Percentiles rank a stretch among this genome's conserved stretches.
These are phyloP conservation scores for Cariama cristata DNA, from an alignment of 2,113 vertebrate genomes.

Conservation along the genomic window DNA sequence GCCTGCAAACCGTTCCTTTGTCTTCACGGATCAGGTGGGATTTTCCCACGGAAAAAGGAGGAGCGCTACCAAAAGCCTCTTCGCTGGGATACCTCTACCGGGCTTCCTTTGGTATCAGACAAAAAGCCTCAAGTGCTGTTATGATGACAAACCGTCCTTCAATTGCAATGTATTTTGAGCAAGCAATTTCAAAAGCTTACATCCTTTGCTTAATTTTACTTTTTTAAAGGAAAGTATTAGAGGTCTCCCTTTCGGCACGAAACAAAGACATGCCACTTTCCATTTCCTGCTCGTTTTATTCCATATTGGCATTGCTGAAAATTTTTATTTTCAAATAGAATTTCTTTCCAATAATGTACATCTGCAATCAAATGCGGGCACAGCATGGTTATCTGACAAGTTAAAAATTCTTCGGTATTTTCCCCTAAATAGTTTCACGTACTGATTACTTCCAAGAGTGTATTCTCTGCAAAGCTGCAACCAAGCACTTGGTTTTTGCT, in stretches of 20 bases:
- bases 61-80: not conserved
- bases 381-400: not conserved
- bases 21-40: not conserved
- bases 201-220: not conserved
- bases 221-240: not conserved
- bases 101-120: not conserved
- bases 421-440: not conserved
- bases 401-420: not conserved
- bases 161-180: accelerated
- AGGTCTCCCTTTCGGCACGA: not conserved
- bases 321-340: not conserved
- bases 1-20: not conserved
- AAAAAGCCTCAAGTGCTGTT: accelerated
- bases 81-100: not conserved
- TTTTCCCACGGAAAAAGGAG: not conserved
- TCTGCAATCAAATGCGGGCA: not conserved
- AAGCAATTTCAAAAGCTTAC: not conserved
- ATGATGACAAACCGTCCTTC: not conserved
- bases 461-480: conserved; percentile 9
- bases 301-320: not conserved
- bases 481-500: not conserved
- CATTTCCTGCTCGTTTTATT: not conserved
- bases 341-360: not conserved
- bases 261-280: not conserved
- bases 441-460: not conserved